Percentiles rank a stretch among this genome's conserved stretches.
Conservation (phyloP, 2,797 vertebrate species). For the Podarcis siculus region DNA sequence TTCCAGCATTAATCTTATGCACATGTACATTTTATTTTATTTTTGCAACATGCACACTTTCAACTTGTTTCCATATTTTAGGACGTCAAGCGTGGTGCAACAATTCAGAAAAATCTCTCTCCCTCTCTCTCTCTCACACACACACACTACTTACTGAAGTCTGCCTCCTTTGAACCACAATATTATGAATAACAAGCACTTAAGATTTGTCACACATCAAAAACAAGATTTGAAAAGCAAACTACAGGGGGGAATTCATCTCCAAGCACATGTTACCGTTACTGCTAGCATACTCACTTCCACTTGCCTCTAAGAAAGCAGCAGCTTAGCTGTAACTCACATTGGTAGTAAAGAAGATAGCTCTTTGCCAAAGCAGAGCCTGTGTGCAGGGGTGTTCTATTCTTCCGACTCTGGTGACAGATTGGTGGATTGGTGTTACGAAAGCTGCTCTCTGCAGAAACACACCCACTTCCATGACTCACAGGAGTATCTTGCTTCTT, state of each 20-base stretch:
- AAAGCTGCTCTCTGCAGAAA: conserved; percentile 50
- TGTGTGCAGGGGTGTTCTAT: conserved; percentile 26
- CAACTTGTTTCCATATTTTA: background rate
- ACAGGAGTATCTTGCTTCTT: conserved; percentile 36
- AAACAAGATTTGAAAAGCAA: conserved; percentile 2
- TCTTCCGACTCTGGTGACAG: conserved; percentile 35
- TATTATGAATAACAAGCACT: background rate
- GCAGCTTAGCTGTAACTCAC: background rate
- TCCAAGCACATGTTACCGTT: background rate
- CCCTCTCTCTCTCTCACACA: background rate
- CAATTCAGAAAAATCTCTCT: background rate
- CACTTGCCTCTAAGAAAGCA: background rate
- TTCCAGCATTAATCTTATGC: background rate
- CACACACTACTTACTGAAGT: background rate
- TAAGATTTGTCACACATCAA: conserved; percentile 20
- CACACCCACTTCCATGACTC: conserved; percentile 50
- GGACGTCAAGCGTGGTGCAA: background rate
- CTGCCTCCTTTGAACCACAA: conserved; percentile 19
- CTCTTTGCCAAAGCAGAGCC: conserved; percentile 25
- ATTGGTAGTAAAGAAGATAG: background rate
- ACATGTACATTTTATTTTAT: background rate
- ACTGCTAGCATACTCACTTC: conserved; percentile 44
- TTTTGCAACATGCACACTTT: background rate
- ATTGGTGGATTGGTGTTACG: conserved; percentile 32
- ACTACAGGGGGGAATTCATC: background rate